Evolutionary conservation across 1,140 invertebrate genomes (phyloP).

Genomic region (Ostrea edulis): DNA sequence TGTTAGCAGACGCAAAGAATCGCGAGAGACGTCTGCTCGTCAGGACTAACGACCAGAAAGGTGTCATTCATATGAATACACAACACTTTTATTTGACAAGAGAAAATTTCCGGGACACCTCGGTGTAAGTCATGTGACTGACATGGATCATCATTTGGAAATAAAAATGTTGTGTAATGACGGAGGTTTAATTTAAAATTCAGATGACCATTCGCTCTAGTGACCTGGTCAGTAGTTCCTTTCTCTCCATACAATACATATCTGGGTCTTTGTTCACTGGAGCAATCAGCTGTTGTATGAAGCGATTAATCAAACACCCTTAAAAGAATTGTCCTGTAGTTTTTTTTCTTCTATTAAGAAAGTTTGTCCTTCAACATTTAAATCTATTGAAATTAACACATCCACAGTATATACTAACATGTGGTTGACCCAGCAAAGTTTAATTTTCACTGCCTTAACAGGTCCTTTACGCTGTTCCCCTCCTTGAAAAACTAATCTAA

Average conservation of each 20-base stretch:
- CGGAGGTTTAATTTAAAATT: neutral
- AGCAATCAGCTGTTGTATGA: neutral
- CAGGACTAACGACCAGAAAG: neutral
- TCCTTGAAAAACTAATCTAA: neutral
- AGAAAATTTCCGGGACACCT: neutral
- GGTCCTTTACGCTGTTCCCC: neutral
- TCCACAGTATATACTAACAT: neutral
- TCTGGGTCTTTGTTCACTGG: neutral
- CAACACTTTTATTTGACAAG: neutral
- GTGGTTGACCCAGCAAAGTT: neutral
- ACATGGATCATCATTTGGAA: neutral
- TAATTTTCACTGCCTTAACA: neutral
- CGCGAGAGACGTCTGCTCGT: neutral
- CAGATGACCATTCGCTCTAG: slow-evolving; percentile 16
- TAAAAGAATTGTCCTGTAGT: neutral
- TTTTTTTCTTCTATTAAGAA: neutral
- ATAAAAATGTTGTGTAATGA: neutral
- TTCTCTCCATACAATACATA: neutral
- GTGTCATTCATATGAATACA: slow-evolving; percentile 13
- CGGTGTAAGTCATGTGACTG: neutral
- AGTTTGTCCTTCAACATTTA: neutral
- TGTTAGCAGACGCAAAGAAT: neutral
- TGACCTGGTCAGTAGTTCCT: neutral
- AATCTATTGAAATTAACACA: neutral
- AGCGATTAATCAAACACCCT: neutral